Evolutionary conservation across 2,888 invertebrate species (phyloP), one percentile per base, ranked within the genome.

Genomic region (Aspidapion aeneum): DNA sequence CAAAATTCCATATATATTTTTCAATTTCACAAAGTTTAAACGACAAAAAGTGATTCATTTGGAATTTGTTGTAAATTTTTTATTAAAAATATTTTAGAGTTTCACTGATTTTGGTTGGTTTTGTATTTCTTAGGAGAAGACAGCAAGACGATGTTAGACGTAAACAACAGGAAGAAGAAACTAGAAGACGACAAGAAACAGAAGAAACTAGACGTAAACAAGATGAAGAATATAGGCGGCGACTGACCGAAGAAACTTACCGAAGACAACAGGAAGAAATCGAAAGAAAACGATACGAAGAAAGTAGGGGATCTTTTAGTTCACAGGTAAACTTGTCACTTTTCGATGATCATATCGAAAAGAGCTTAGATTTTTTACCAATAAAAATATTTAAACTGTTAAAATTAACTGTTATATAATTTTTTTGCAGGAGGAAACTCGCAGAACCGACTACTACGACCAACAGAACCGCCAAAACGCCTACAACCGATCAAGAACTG

Each of bases 191-290:
- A 35, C 61, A 66, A 58, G 35, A 20, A 50, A 20, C 58, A 2
- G 63, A 63, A 21, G 57, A 59, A 64, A 49, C 21, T 56, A 70
- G 72, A 49, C 71, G 69, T 18, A 70, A 68, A n/a, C 74, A 73
- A 61, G 75, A 74, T 35, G 74, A 63, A 57, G 74, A 69, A 62
- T 35, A 35, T 12, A 73, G 66, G 61, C 73, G 66, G 21, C 55
- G 63, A 35, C 63, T 66, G 51, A 55, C 62, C 51, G 60, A 61
- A 63, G 20, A 60, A 22, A 12, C 35, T 49, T 63, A 59, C 57
- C 18, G 54, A 49, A 22, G 63, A 18, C 55, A 63, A 18, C 63
- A 64, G 61, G 49, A 57, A 20, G 57, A 61, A 57, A 17, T 61
- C 69, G 72, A 68, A 61, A 66, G 66, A 55, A 61, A 59, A 18